A percentile compares a stretch with the other conserved stretches of the same genome.
Evolutionary conservation across 92 coral and sea anemone genomes (phyloP).

Genomic region (Bergia sp.): DNA sequence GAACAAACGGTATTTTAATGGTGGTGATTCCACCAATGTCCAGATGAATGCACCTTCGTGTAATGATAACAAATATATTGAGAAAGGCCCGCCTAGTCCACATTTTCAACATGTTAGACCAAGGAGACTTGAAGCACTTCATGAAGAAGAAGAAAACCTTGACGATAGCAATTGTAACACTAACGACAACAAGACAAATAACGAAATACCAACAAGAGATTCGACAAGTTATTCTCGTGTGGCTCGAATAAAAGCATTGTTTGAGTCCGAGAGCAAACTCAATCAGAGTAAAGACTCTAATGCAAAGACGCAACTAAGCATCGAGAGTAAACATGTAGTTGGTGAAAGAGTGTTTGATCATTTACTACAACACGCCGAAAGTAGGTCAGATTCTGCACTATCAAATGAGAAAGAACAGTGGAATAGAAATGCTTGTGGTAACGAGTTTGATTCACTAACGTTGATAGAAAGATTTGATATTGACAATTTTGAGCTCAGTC

Average conservation of each 20-base stretch:
- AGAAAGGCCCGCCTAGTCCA: not conserved
- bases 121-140: constrained; percentile 71
- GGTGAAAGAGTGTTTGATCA: not conserved
- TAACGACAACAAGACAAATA: not conserved
- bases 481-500: constrained; percentile 30
- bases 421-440: not conserved
- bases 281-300: not conserved
- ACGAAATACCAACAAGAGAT: not conserved
- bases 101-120: constrained; percentile 38
- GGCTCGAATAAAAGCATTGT: constrained; percentile 31
- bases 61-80: constrained; percentile 5
- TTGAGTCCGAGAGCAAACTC: not conserved
- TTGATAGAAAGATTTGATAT: constrained; percentile 24
- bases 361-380: not conserved
- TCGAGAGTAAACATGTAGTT: not conserved
- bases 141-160: constrained; percentile 74
- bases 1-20: not conserved
- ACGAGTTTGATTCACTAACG: not conserved
- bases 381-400: not conserved
- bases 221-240: constrained; percentile 24
- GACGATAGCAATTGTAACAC: constrained; percentile 46
- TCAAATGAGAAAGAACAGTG: constrained; percentile 11
- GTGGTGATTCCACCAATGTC: not conserved
- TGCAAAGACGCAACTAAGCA: not conserved
- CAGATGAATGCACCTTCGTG: not conserved